Conservation (phyloP, 2,113 vertebrate species). For the Gorsachius goisagi region DNA sequence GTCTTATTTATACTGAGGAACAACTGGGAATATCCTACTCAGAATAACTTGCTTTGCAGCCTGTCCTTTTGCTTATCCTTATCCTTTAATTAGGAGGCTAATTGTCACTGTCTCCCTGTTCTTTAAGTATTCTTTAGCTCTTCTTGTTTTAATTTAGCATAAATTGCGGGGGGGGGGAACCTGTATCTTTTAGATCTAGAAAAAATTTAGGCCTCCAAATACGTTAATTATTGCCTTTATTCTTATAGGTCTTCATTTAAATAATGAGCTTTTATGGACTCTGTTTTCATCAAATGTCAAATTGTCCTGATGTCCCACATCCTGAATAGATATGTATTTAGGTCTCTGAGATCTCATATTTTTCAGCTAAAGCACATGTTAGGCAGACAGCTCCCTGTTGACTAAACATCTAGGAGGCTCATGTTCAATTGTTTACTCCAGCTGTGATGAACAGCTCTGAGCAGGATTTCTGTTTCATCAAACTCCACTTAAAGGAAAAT, state of each 20-base stretch:
- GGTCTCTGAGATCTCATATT: constrained; percentile 6
- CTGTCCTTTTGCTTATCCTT: neutral
- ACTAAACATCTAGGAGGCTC: constrained; percentile 56
- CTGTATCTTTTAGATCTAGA: neutral
- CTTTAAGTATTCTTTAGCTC: neutral
- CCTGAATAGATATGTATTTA: neutral
- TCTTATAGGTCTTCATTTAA: neutral
- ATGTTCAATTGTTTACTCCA: constrained; percentile 56
- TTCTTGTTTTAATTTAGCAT: neutral
- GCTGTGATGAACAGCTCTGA: constrained; percentile 56
- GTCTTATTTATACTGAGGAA: neutral
- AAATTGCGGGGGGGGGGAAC: neutral
- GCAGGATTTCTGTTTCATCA: constrained; percentile 55
- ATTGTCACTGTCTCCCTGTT: neutral
- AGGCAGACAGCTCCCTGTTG: constrained; percentile 60
- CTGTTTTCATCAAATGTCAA: neutral
- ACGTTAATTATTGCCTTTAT: neutral
- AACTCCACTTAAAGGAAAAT: constrained; percentile 42
- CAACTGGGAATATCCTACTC: constrained; percentile 4
- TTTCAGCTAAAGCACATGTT: neutral
- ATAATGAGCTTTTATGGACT: neutral
- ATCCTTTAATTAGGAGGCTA: constrained; percentile 9
- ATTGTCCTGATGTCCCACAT: neutral
- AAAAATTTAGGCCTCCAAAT: neutral
- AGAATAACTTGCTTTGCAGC: neutral